phyloP scores from a whole-genome alignment of 2,113 vertebrate species.

The Notothenia rossii region DNA sequence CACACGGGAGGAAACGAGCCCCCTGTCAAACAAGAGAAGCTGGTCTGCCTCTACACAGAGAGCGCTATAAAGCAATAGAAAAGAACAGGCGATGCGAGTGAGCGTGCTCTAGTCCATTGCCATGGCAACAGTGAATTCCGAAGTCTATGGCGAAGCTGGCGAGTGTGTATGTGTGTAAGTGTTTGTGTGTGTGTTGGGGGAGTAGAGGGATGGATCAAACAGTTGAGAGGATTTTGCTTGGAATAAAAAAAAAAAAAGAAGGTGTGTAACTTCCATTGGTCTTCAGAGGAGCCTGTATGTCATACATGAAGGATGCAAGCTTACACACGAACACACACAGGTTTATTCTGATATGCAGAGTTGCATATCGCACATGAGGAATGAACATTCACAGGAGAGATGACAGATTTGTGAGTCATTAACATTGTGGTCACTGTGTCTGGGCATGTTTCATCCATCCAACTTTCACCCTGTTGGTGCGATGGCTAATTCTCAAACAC shows the following conservation, averaged over 20 bases:
- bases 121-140: conserved; percentile 86
- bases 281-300: conserved; percentile 17
- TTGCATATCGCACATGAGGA: conserved; percentile 16
- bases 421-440: conserved; percentile 37
- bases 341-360: not conserved
- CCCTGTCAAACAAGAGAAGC: conserved; percentile 43
- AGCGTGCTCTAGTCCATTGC: conserved; percentile 78
- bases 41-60: conserved; percentile 50
- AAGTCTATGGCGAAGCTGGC: conserved; percentile 77
- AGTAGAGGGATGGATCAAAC: conserved; percentile 60
- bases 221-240: conserved; percentile 70
- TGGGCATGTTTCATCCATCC: conserved; percentile 46
- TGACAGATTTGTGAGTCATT: conserved; percentile 70
- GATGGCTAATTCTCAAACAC: conserved; percentile 13
- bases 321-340: conserved; percentile 17
- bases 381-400: conserved; percentile 51
- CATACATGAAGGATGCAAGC: not conserved
- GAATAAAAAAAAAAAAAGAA: conserved; percentile 21
- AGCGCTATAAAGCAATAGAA: conserved; percentile 60
- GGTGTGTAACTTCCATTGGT: conserved; percentile 31
- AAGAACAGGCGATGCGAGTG: conserved; percentile 72
- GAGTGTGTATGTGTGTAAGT: conserved; percentile 35
- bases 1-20: conserved; percentile 2
- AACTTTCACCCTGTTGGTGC: conserved; percentile 45
- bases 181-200: conserved; percentile 37